Conservation (phyloP, 1,140 invertebrate genomes). For the Protaetia brevitarsis region DNA sequence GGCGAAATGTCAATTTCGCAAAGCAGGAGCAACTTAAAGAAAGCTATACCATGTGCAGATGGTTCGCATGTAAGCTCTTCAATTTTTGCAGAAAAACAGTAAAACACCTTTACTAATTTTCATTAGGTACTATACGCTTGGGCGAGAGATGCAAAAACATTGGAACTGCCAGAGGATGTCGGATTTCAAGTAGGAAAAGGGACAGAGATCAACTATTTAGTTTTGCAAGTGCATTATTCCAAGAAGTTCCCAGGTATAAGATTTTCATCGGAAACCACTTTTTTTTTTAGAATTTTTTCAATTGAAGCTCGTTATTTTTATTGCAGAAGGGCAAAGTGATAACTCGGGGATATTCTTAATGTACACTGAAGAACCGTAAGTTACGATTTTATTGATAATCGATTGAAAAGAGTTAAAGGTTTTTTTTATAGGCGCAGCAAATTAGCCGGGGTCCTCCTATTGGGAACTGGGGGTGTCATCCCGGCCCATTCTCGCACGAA, state of each 20-base stretch:
- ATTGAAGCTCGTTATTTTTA: not conserved
- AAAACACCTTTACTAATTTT: not conserved
- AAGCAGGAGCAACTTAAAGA: slow-evolving; percentile 48
- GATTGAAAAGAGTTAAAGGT: not conserved
- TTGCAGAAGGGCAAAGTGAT: slow-evolving; percentile 50
- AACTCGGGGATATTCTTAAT: slow-evolving; percentile 77
- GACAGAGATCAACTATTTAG: slow-evolving; percentile 72
- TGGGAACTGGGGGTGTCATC: slow-evolving; percentile 80
- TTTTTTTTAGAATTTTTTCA: not conserved
- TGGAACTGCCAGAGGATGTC: slow-evolving; percentile 81
- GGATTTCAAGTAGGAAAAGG: slow-evolving; percentile 75
- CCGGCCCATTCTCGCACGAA: slow-evolving; percentile 68
- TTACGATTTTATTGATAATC: no score
- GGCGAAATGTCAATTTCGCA: slow-evolving; percentile 78
- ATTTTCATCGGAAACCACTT: not conserved
- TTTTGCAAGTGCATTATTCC: slow-evolving; percentile 93
- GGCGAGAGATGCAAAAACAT: slow-evolving; percentile 88
- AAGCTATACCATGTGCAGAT: slow-evolving; percentile 65
- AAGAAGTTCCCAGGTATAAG: slow-evolving; percentile 67
- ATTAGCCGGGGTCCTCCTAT: slow-evolving; percentile 80
- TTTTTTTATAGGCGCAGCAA: slow-evolving; percentile 52
- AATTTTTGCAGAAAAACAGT: not conserved
- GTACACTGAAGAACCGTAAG: slow-evolving; percentile 73
- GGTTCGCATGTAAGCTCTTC: slow-evolving; percentile 65
- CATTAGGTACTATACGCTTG: slow-evolving; percentile 94